Evolutionary conservation across 1,140 invertebrate genomes (phyloP).

Genomic region (Schmidtea mediterranea): DNA sequence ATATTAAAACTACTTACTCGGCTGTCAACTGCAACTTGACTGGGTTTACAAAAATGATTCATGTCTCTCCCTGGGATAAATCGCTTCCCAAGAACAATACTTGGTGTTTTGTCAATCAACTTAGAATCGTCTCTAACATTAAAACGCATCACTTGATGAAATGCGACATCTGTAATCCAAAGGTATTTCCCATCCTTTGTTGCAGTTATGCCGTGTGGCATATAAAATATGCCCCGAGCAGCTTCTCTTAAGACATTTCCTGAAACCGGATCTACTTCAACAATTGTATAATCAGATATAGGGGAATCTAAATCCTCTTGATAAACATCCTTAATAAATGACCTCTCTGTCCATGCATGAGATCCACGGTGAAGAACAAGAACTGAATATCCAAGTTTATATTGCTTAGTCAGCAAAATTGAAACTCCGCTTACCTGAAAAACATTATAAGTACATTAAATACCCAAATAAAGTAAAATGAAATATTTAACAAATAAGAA

Average conservation of each 20-base stretch:
- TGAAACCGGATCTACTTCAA: not conserved
- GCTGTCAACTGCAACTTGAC: not conserved
- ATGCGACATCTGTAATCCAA: constrained; percentile 2
- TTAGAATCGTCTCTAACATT: no score
- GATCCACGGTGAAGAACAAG: constrained; percentile 1
- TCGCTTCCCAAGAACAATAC: not conserved
- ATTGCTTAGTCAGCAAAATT: no score
- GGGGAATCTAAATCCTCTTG: not conserved
- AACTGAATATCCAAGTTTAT: not conserved
- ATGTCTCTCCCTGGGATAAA: not conserved
- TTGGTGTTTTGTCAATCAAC: not conserved
- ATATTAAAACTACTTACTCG: no score
- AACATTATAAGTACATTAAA: no score
- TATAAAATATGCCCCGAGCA: not conserved
- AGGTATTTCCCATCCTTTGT: not conserved
- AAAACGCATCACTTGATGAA: constrained; percentile 3
- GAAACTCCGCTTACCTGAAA: no score
- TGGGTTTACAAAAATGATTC: constrained; percentile 1
- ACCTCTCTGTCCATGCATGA: not conserved
- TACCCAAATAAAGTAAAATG: no score
- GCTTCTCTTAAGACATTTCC: not conserved
- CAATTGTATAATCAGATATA: not conserved
- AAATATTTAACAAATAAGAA: no score
- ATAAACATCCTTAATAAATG: not conserved
- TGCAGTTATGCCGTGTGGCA: not conserved